A percentile compares a stretch with the other conserved stretches of the same genome.
These are phyloP conservation scores for Itoplectis maculator DNA, from an alignment of 2,888 invertebrate species.

Conservation along the genomic window DNA sequence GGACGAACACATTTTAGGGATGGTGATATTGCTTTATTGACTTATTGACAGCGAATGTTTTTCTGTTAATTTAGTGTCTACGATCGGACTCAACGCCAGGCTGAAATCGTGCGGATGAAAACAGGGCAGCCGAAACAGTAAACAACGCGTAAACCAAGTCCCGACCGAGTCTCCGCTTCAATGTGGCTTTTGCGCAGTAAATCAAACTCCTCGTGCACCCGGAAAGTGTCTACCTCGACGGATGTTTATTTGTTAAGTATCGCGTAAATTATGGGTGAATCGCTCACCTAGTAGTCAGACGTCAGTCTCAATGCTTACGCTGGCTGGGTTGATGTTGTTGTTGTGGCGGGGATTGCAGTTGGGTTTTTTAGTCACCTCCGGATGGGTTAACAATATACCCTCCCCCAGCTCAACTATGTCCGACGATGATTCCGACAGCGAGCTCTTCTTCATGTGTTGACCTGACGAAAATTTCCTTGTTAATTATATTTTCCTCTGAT, in stretches of 20 bases:
- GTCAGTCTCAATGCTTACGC: conserved; percentile 97
- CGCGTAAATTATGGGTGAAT: conserved; percentile 6
- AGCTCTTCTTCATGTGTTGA: conserved; percentile 95
- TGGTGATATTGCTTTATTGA: not conserved
- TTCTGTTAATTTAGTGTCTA: not conserved
- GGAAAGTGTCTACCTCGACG: not conserved
- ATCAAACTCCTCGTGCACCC: not conserved
- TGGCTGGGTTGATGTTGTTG: conserved; percentile 90
- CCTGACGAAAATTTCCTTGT: conserved; percentile 85
- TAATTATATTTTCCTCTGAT: not conserved
- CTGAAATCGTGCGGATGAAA: not conserved
- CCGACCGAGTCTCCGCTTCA: not conserved
- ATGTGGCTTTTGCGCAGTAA: not conserved
- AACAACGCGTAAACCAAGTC: not conserved
- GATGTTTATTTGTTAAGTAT: conserved; percentile 10
- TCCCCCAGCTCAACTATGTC: conserved; percentile 97
- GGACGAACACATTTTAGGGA: not conserved
- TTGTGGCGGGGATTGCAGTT: conserved; percentile 91
- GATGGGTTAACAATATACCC: conserved; percentile 89
- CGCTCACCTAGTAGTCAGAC: conserved; percentile 95
- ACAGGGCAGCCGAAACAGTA: not conserved
- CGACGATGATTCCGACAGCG: conserved; percentile 94
- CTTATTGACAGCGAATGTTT: not conserved
- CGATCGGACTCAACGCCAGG: not conserved
- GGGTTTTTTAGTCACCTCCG: conserved; percentile 88